phyloP scores from a whole-genome alignment of 2,113 vertebrate genomes.

The Myxocyprinus asiaticus region DNA sequence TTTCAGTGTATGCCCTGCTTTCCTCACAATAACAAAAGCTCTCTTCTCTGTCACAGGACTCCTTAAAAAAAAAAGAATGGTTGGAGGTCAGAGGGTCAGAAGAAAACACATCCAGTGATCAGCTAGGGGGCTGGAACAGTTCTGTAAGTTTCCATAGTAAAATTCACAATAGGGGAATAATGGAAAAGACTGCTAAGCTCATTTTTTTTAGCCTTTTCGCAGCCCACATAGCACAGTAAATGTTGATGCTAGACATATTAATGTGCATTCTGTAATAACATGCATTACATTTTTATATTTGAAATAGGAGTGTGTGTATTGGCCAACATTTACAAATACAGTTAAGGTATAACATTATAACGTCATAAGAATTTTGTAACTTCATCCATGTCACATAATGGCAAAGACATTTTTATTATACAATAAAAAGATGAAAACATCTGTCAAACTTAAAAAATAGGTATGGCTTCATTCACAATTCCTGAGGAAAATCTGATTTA shows the following conservation, averaged over 20 bases:
- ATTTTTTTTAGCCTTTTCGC: background rate
- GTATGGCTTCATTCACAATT: conserved; percentile 42
- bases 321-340: background rate
- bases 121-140: conserved; percentile 25
- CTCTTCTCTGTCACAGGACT: conserved; percentile 8
- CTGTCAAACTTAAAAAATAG: conserved; percentile 4
- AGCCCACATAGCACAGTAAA: background rate
- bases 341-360: background rate
- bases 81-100: conserved; percentile 31
- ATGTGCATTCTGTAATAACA: background rate
- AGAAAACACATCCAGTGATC: conserved; percentile 37
- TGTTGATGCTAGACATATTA: background rate
- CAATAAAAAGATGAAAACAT: conserved; percentile 13
- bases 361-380: background rate
- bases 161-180: conserved; percentile 24
- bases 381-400: background rate
- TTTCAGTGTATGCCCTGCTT: conserved; percentile 18
- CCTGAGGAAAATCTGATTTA: conserved; percentile 43
- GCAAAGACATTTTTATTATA: background rate
- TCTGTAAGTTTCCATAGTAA: conserved; percentile 30
- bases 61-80: conserved; percentile 25
- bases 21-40: conserved; percentile 24
- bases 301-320: background rate
- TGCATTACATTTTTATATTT: background rate
- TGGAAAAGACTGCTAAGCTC: background rate